Base-by-base conservation (phyloP, 2,797 vertebrate genomes). In the Ciconia nigra region DNA sequence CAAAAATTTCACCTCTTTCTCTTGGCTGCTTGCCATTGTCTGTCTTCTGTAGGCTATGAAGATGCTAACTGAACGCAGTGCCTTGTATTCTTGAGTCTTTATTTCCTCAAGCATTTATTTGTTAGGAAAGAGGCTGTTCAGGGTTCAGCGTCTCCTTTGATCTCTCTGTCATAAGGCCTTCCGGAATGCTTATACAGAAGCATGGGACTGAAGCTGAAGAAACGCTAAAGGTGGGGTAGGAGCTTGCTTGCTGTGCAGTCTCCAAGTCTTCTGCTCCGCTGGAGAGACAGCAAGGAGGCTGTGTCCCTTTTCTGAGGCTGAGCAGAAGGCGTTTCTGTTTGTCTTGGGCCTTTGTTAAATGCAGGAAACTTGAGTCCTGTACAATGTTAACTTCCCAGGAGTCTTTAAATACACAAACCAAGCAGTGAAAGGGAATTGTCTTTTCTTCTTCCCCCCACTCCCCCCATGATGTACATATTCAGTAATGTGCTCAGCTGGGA, bases 81-180 rank as follows among this genome's bases (percentile, higher is more conserved):
- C 74, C 46, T 88, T 0, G 0, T 79, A n/a, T 84, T 85, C 67
- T 41, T 57, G n/a, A 77, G 67, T 47, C 70, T 93, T 90, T 90
- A 67, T 91, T 96, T 89, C 92, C 74, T 96, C 47, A 35, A 80
- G 71, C n/a, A 77, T 87, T 89, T 94, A 37, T 87, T 87, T 89
- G 65, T 20, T 79, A 63, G 62, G 58, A 89, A 80, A 49, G 71
- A 73, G 33, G 29, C 57, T 85, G 76, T 73, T 85, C 41, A 87
- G 71, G 55, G 63, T 79, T 92, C 89, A 92, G 55, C 44, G 74
- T 81, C 95, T 89, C 35, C 79, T 91, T 90, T 92, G 81, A 89
- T 83, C 83, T 73, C 80, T 70, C 78, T 85, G 29, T 76, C 63
- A 18, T 6, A 35, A 87, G 37, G 41, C 47, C 41, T 94, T 81